Percentiles rank a stretch among this genome's conserved stretches.
phyloP scores from a whole-genome alignment of 2,888 invertebrate species.

The Epinotia bilunana region DNA sequence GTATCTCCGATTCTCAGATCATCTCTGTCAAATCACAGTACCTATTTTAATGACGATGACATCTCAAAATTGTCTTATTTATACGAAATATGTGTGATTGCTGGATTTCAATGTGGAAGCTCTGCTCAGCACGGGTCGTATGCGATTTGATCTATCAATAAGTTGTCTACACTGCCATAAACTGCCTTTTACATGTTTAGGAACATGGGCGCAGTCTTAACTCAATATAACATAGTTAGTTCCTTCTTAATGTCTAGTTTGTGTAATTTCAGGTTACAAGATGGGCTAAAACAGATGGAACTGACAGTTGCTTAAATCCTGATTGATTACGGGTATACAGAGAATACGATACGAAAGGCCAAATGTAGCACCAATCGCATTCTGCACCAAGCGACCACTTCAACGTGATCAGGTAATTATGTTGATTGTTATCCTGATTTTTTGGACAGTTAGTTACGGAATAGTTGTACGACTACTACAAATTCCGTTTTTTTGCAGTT shows the following conservation, averaged over 20 bases:
- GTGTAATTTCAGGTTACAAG: constrained; percentile 28
- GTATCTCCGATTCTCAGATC: constrained; percentile 15
- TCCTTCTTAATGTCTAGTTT: constrained; percentile 7
- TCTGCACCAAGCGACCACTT: background rate
- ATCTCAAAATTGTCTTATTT: background rate
- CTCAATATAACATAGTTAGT: background rate
- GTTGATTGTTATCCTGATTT: too few relatives aligned
- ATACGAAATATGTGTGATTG: background rate
- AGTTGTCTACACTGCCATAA: background rate
- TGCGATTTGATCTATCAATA: background rate
- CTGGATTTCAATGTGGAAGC: constrained; percentile 3
- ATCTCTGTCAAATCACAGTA: background rate
- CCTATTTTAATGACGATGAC: background rate
- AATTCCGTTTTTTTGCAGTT: too few relatives aligned
- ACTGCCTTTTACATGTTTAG: background rate
- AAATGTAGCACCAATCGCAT: background rate
- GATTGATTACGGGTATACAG: background rate
- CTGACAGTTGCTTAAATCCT: background rate
- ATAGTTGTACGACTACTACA: too few relatives aligned
- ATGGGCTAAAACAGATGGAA: constrained; percentile 9
- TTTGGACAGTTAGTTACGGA: too few relatives aligned
- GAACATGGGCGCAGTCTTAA: background rate
- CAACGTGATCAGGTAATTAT: constrained; percentile 1
- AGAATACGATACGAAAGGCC: background rate
- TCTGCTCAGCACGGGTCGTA: constrained; percentile 7